Base-by-base conservation (phyloP, 2,888 invertebrate genomes). In the Cheilosia vulpina region DNA sequence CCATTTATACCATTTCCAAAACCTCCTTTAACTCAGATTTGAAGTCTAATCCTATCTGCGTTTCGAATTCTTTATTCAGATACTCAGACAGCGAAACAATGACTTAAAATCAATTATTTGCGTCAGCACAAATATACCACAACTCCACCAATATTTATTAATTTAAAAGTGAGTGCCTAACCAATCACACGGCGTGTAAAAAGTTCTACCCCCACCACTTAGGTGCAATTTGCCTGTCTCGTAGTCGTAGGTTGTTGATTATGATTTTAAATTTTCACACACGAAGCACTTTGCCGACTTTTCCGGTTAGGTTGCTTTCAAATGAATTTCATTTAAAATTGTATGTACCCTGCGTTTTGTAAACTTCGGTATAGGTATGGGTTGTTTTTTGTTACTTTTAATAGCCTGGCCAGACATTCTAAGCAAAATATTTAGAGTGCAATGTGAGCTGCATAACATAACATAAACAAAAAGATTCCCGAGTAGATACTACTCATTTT, bases 361-460 rank as follows among this genome's bases (percentile, higher is more conserved):
- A n/a, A 31, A 47, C 57, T 34, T 55, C 13, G 4, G 13, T 38
- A 38, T 38, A 38, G 38, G 13, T 2, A 17, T 2, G 5, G 0
- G 1, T 58, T 21, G n/a, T 19, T 19, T 2, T 13, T 21, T 38
- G 15, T n/a, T 21, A 13, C 4, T 4, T 15, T 27, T 31, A 55
- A 65, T 38, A 45, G 17, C 24, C 24, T n/a, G 21, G 21, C 55
- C n/a, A 43, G 53, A 21, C 11, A 15, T 38, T 47, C 31, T 19
- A 21, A 24, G 27, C 11, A 55, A 50, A 50, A 17, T 66, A 31
- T 57, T 57, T n/a, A 15, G 47, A 65, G 4, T 43, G 65, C 34
- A 75, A 65, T 55, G 52, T 55, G 34, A 73, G 55, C 63, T 34
- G 55, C 45, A 73, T 55, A 38, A 63, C 45, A 31, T 31, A 73